These are phyloP conservation scores for Mesitornis unicolor DNA, from an alignment of 2,113 vertebrate genomes.

Conservation along the genomic window DNA sequence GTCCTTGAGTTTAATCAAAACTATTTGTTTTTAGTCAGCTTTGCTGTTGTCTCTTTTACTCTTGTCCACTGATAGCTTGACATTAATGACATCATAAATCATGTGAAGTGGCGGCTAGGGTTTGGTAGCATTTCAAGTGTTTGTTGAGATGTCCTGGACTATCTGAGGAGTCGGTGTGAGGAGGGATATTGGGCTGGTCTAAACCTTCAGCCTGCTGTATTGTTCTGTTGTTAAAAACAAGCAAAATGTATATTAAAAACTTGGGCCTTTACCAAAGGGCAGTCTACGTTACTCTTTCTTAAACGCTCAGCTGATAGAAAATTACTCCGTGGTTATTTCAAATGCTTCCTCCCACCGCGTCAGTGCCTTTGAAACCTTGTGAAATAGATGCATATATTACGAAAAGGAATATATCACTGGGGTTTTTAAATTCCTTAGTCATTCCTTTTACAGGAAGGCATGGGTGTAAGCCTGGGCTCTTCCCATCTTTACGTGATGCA, in stretches of 20 bases:
- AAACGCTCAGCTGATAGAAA: not conserved
- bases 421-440: not conserved
- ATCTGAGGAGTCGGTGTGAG: slow-evolving; percentile 76
- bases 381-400: not conserved
- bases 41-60: slow-evolving; percentile 95
- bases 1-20: slow-evolving; percentile 99
- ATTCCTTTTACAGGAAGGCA: not conserved
- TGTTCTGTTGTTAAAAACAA: slow-evolving; percentile 22
- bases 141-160: slow-evolving; percentile 79
- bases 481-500: not conserved
- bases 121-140: slow-evolving; percentile 90
- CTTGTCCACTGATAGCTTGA: slow-evolving; percentile 99
- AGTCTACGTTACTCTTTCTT: not conserved
- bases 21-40: slow-evolving; percentile 97
- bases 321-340: slow-evolving; percentile 1
- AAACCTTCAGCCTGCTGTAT: slow-evolving; percentile 30
- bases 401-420: not conserved
- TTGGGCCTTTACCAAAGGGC: not conserved
- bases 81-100: slow-evolving; percentile 99
- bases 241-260: not conserved
- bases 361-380: not conserved
- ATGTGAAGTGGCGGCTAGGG: slow-evolving; percentile 87
- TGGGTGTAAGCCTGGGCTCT: not conserved
- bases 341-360: not conserved
- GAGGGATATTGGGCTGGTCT: slow-evolving; percentile 56